Evolutionary conservation across 2,888 invertebrate genomes (phyloP).

Genomic region (Gastrophysa polygoni): DNA sequence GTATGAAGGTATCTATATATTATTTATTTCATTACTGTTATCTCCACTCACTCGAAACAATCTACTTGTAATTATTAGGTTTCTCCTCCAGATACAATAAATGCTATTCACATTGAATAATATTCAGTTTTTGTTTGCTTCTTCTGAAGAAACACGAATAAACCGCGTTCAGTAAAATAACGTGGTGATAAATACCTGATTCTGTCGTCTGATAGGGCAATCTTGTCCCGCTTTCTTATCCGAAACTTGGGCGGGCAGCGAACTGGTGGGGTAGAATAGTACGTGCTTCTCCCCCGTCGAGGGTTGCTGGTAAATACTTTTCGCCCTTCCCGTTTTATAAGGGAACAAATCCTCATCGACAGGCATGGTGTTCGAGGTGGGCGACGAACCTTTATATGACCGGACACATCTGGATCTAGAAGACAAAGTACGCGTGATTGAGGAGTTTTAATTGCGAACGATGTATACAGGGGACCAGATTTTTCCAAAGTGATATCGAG

Average conservation of each 20-base stretch:
- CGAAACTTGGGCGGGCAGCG: slow-evolving; percentile 55
- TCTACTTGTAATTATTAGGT: too few species aligned
- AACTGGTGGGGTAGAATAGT: slow-evolving; percentile 58
- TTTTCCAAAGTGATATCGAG: too few species aligned
- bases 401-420: slow-evolving; percentile 21
- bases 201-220: slow-evolving; percentile 15
- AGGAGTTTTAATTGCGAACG: too few species aligned
- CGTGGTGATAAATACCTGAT: slow-evolving; percentile 27
- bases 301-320: slow-evolving; percentile 57
- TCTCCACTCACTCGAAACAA: too few species aligned
- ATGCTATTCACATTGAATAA: too few species aligned
- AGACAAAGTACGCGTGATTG: slow-evolving; percentile 2
- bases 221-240: slow-evolving; percentile 47
- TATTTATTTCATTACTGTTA: too few species aligned
- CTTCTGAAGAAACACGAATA: too few species aligned
- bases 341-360: slow-evolving; percentile 53
- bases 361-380: slow-evolving; percentile 47
- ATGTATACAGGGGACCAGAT: too few species aligned
- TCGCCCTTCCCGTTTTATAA: slow-evolving; percentile 55
- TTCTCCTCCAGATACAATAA: too few species aligned
- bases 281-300: slow-evolving; percentile 59
- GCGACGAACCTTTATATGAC: slow-evolving; percentile 13
- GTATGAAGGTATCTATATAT: too few species aligned
- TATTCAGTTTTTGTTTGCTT: too few species aligned
- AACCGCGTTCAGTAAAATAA: too few species aligned